Percentiles rank a stretch among this genome's conserved stretches.
Evolutionary conservation across 2,888 invertebrate genomes (phyloP).

Genomic region (Philonicus albiceps): DNA sequence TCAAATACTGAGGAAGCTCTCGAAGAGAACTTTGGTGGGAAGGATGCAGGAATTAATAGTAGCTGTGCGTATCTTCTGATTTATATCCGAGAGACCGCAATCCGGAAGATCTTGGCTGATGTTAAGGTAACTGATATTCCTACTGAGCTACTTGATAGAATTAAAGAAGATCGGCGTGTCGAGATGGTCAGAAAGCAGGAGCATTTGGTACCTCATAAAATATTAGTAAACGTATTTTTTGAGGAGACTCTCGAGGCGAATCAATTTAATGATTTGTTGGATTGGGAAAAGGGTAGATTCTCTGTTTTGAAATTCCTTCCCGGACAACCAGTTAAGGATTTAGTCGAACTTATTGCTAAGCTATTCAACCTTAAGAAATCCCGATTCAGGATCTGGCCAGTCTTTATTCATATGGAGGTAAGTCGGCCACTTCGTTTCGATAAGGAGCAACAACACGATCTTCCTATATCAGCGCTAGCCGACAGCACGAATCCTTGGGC

Average conservation of each 20-base stretch:
- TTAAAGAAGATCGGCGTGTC: constrained; percentile 76
- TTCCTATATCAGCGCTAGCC: constrained; percentile 68
- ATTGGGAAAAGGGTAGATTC: constrained; percentile 85
- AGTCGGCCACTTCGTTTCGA: constrained; percentile 84
- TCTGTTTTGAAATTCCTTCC: constrained; percentile 83
- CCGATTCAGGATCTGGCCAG: constrained; percentile 93
- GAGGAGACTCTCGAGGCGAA: constrained; percentile 93
- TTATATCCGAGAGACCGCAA: constrained; percentile 91
- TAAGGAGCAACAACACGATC: constrained; percentile 77
- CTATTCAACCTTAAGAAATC: constrained; percentile 87
- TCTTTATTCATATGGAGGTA: constrained; percentile 77
- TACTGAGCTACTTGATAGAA: constrained; percentile 82
- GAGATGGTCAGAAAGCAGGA: neutral
- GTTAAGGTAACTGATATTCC: constrained; percentile 95
- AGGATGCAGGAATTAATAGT: constrained; percentile 88
- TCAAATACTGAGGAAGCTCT: constrained; percentile 97
- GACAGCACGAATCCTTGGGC: constrained; percentile 80
- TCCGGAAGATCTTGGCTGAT: constrained; percentile 86
- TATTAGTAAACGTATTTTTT: constrained; percentile 75
- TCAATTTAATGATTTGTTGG: constrained; percentile 95
- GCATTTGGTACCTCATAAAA: constrained; percentile 57
- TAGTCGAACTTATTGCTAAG: constrained; percentile 85
- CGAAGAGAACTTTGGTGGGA: constrained; percentile 97
- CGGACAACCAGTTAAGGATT: constrained; percentile 83
- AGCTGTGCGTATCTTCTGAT: constrained; percentile 99